phyloP scores from a whole-genome alignment of 2,888 invertebrate genomes.

The Lasius fuliginosus region DNA sequence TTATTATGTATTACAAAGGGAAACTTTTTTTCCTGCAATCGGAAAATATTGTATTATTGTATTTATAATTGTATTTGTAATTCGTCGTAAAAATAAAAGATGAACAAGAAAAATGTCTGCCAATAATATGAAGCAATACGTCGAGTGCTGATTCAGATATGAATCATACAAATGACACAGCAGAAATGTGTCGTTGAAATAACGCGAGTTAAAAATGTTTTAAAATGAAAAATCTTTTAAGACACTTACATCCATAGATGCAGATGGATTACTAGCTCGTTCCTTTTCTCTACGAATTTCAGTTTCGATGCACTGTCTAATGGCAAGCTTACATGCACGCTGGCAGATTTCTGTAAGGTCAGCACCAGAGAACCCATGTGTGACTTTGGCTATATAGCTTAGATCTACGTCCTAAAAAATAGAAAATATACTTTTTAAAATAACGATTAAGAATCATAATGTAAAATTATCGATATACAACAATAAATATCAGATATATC shows the following conservation, averaged over 20 bases:
- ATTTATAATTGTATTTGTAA: conserved; percentile 6
- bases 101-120: background rate
- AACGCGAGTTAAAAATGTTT: background rate
- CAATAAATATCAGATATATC: background rate
- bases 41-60: conserved; percentile 27
- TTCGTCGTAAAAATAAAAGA: conserved; percentile 14
- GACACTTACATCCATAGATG: conserved; percentile 94
- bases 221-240: background rate
- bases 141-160: conserved; percentile 28
- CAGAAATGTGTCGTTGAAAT: background rate
- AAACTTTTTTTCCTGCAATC: background rate
- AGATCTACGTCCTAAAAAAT: conserved; percentile 94
- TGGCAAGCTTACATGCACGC: conserved; percentile 99
- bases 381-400: conserved; percentile 94
- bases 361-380: conserved; percentile 99
- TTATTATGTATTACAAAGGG: background rate
- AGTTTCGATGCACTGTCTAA: conserved; percentile 98
- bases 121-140: background rate
- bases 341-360: conserved; percentile 99
- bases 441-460: conserved; percentile 2
- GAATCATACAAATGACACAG: conserved; percentile 24
- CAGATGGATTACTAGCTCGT: conserved; percentile 92
- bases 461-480: conserved; percentile 3
- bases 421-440: conserved; percentile 19
- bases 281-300: conserved; percentile 97